A percentile compares a stretch with the other conserved stretches of the same genome.
These are phyloP conservation scores for Clarias batrachus DNA, from an alignment of 2,113 vertebrate genomes.

Conservation along the genomic window DNA sequence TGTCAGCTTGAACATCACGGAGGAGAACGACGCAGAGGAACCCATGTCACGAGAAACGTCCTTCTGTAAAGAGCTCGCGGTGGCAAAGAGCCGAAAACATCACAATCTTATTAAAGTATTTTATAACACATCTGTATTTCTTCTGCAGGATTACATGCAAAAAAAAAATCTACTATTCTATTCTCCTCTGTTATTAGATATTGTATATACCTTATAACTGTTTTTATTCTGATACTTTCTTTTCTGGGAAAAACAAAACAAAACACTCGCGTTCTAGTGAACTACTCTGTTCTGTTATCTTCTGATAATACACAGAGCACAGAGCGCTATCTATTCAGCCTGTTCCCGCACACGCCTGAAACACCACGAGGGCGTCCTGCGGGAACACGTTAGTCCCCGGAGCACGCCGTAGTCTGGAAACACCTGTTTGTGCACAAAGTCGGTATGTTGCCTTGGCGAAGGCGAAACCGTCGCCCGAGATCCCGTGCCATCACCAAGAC, in stretches of 20 bases:
- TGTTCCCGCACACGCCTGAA: neutral
- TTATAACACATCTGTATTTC: neutral
- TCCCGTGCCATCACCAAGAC: neutral
- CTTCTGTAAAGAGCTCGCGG: neutral
- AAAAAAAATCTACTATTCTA: neutral
- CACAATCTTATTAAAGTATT: neutral
- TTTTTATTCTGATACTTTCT: neutral
- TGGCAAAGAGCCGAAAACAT: neutral
- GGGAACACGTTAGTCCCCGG: neutral
- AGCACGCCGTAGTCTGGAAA: neutral
- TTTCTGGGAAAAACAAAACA: neutral
- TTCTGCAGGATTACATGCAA: neutral
- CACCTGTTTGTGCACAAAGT: constrained; percentile 40
- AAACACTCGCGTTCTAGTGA: neutral
- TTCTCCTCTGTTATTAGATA: neutral
- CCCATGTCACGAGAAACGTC: neutral
- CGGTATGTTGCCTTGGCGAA: constrained; percentile 17
- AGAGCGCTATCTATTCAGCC: too few species aligned
- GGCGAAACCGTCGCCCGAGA: constrained; percentile 31
- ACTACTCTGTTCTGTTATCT: neutral
- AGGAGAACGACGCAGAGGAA: neutral
- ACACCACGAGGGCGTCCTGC: neutral
- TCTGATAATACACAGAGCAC: too few species aligned
- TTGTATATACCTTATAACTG: neutral
- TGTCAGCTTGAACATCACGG: neutral